Evolutionary conservation across 2,113 vertebrate species (phyloP), one percentile per base, ranked within the genome.

Genomic region (Zapus hudsonius): DNA sequence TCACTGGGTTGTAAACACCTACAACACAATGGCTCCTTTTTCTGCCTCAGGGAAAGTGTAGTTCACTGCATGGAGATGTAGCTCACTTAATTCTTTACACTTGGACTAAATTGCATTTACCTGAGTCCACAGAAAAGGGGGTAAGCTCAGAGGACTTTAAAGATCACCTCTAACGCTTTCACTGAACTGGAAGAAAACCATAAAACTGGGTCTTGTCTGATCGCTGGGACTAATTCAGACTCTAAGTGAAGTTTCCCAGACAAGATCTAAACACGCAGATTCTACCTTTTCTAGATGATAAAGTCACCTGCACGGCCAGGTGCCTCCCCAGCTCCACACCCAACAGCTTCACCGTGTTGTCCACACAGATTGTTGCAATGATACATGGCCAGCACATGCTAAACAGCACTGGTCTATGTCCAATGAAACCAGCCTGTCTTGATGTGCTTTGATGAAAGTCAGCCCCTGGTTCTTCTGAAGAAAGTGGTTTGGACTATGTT

Each of bases 401-500:
- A n/a, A n/a, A n/a, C 38, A 59, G 44, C 78, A 12, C 8, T 19
- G 10, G 1, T 15, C 20, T 17, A 7, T 55, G 25, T 82, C 69
- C 27, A 7, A 40, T 17, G 72, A 87, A 81, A 66, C 52, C 42
- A 75, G 12, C 27, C 69, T 67, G 36, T 16, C 36, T 36, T 73
- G 82, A 22, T 61, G 16, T 15, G 23, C 11, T 83, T 87, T 52
- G 3, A 31, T 17, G 23, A 85, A 67, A 76, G 23, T 3, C 64
- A 78, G 29, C 5, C 84, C 67, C 23, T 20, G 22, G 40, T 59
- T 52, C 64, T 89, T 42, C 25, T 13, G 42, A 88, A 80, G 11
- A 63, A 81, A 73, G 64, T 13, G 57, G 12, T 31, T 94, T n/a
- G 69, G 75, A 79, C 36, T 47, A 29, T 69, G 74, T 88, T 15